Conservation (phyloP, 2,888 invertebrate genomes). For the Drosophila hamatofila region DNA sequence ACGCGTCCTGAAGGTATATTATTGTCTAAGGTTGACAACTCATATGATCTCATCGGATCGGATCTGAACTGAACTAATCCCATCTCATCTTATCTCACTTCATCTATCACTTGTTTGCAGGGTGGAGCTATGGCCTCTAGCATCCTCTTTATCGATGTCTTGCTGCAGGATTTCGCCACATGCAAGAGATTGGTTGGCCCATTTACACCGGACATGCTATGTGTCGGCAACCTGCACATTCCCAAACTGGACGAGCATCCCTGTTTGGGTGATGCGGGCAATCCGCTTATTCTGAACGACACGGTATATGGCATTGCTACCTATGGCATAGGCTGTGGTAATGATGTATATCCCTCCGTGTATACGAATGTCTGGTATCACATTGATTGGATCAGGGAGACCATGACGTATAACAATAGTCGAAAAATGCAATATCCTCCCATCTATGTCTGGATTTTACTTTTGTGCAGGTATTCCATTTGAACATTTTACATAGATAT, state of each 20-base stretch:
- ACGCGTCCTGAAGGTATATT: conserved; percentile 37
- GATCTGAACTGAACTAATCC: background rate
- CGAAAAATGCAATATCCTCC: too few species aligned
- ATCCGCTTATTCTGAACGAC: conserved; percentile 27
- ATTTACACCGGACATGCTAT: conserved; percentile 38
- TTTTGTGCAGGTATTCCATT: background rate
- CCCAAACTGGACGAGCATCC: conserved; percentile 16
- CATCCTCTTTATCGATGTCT: conserved; percentile 31
- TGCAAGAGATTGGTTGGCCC: conserved; percentile 19
- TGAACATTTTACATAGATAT: background rate
- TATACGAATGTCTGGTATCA: conserved; percentile 49
- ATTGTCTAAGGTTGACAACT: too few species aligned
- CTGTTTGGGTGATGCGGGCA: conserved; percentile 53
- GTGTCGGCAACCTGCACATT: conserved; percentile 31
- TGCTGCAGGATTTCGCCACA: background rate
- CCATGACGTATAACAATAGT: background rate
- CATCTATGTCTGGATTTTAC: background rate
- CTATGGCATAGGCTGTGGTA: conserved; percentile 42
- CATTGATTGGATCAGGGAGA: conserved; percentile 31
- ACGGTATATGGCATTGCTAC: conserved; percentile 48
- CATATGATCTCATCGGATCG: too few species aligned
- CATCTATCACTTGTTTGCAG: conserved; percentile 20
- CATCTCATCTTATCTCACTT: background rate
- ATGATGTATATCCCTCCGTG: conserved; percentile 20
- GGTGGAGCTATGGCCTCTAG: conserved; percentile 34